phyloP scores from a whole-genome alignment of 2,888 invertebrate genomes.

The Pristionchus exspectatus region DNA sequence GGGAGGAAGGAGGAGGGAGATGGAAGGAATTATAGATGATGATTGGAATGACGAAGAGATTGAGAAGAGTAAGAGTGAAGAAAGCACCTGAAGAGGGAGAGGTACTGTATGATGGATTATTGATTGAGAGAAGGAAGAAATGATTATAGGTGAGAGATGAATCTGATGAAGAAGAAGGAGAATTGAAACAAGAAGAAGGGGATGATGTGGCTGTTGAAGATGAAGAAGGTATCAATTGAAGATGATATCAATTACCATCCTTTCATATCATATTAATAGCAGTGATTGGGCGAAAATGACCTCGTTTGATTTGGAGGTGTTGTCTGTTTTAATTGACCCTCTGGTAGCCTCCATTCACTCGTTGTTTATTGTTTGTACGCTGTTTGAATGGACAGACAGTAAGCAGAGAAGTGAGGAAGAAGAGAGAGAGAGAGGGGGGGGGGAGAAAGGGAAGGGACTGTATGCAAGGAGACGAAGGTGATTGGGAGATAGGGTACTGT shows the following conservation, averaged over 20 bases:
- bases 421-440: neutral
- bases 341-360: constrained; percentile 6
- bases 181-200: constrained; percentile 62
- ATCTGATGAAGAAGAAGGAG: constrained; percentile 66
- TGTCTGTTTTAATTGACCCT: constrained; percentile 2
- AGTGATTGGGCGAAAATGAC: no score
- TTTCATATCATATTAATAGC: no score
- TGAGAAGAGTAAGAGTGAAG: constrained; percentile 64
- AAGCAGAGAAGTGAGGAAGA: neutral
- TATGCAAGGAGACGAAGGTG: no score
- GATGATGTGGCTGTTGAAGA: constrained; percentile 66
- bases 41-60: constrained; percentile 65
- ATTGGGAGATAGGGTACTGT: no score
- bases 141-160: constrained; percentile 53
- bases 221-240: constrained; percentile 39
- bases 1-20: no score
- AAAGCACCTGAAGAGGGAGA: constrained; percentile 68
- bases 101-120: constrained; percentile 1
- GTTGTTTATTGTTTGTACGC: neutral
- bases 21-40: constrained; percentile 61
- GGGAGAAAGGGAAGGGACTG: neutral
- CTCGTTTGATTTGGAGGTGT: neutral
- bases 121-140: neutral
- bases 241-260: no score
- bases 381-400: neutral